A percentile compares a stretch with the other conserved stretches of the same genome.
These are phyloP conservation scores for Rhabdophis nuchalis DNA, from an alignment of 2,797 vertebrate species.

Conservation along the genomic window DNA sequence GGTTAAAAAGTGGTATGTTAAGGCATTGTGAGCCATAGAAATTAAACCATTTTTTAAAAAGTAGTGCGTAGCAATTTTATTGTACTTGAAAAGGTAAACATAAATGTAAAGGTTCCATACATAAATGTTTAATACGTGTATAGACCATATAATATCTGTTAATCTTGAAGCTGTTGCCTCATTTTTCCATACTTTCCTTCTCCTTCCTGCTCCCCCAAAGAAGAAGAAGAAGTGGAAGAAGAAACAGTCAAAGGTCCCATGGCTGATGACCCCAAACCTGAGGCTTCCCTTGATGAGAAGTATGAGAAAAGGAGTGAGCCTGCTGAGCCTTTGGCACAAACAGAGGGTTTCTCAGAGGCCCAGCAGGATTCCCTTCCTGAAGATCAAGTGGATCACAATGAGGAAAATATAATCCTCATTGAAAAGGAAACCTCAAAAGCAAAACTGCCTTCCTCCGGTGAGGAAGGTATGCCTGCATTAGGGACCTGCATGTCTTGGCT, in stretches of 20 bases:
- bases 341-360: slow-evolving; percentile 76
- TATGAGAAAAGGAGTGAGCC: slow-evolving; percentile 78
- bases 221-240: slow-evolving; percentile 75
- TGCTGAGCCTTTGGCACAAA: slow-evolving; percentile 76
- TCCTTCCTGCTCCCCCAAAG: slow-evolving; percentile 25
- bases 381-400: slow-evolving; percentile 77
- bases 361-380: slow-evolving; percentile 72
- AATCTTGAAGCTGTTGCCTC: slow-evolving; percentile 81
- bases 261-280: slow-evolving; percentile 81
- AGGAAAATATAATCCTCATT: slow-evolving; percentile 74
- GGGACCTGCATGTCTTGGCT: slow-evolving; percentile 82
- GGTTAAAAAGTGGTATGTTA: neutral
- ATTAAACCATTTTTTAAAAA: neutral
- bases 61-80: slow-evolving; percentile 8
- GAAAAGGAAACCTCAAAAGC: slow-evolving; percentile 69
- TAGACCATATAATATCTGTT: slow-evolving; percentile 78
- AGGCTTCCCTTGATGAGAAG: slow-evolving; percentile 84
- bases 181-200: slow-evolving; percentile 80
- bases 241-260: slow-evolving; percentile 84
- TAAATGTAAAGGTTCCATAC: neutral
- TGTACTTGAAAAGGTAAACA: slow-evolving; percentile 11
- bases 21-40: neutral
- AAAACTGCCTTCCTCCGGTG: slow-evolving; percentile 66
- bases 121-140: slow-evolving; percentile 70
- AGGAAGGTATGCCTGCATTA: slow-evolving; percentile 89